Evolutionary conservation across 2,888 invertebrate genomes (phyloP).

Genomic region (Caenorhabditis sp.): DNA sequence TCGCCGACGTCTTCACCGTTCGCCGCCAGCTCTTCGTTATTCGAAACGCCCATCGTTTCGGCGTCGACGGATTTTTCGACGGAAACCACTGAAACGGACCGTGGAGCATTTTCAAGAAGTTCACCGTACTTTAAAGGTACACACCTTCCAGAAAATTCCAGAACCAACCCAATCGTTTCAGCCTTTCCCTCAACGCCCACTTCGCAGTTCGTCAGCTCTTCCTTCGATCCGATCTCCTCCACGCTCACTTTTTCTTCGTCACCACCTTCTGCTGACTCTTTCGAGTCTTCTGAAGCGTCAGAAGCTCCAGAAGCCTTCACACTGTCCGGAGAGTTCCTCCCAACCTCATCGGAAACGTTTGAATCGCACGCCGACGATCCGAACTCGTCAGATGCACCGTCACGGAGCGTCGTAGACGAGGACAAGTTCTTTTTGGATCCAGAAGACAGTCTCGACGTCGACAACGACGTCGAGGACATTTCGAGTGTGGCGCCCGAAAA

Average conservation of each 20-base stretch:
- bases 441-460: background rate
- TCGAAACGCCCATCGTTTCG: conserved; percentile 26
- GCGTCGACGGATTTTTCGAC: conserved; percentile 1
- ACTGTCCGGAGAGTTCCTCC: too few relatives aligned
- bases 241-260: too few relatives aligned
- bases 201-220: too few relatives aligned
- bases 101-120: too few relatives aligned
- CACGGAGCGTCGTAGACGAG: background rate
- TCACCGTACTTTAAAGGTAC: background rate
- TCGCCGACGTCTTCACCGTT: conserved; percentile 27
- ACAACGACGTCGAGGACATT: conserved; percentile 35
- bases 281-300: background rate
- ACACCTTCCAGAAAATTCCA: too few relatives aligned
- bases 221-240: too few relatives aligned
- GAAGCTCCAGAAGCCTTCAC: too few relatives aligned
- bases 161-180: too few relatives aligned
- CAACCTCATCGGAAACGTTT: background rate
- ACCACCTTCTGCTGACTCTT: background rate
- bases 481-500: conserved; percentile 20
- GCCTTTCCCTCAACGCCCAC: background rate
- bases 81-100: conserved; percentile 11
- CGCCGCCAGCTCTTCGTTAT: conserved; percentile 19
- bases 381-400: background rate
- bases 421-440: conserved; percentile 28
- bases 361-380: background rate